Conservation (phyloP, 2,888 invertebrate species). For the Pelosia muscerda region DNA sequence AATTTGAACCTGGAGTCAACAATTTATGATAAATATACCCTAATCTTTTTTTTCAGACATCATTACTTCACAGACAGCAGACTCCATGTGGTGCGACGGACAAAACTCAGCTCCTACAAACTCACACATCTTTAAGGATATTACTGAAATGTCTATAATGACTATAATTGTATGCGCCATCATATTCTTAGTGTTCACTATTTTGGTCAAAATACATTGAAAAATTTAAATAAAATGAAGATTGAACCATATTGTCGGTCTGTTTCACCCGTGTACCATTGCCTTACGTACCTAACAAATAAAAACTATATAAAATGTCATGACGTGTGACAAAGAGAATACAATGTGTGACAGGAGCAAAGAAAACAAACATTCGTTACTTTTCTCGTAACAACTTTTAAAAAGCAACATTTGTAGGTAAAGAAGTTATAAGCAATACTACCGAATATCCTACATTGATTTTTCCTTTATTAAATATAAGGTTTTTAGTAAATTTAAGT, state of each 20-base stretch:
- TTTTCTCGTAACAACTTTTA: too few relatives aligned
- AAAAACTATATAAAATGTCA: neutral
- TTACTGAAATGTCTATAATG: slow-evolving; percentile 57
- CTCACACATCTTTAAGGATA: slow-evolving; percentile 49
- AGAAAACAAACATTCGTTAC: neutral
- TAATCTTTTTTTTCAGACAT: slow-evolving; percentile 9
- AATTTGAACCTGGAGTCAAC: too few relatives aligned
- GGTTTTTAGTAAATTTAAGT: neutral
- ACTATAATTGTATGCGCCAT: slow-evolving; percentile 49
- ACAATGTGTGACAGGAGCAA: neutral
- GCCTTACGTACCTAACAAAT: neutral
- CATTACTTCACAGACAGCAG: neutral
- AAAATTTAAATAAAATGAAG: neutral
- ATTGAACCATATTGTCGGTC: neutral
- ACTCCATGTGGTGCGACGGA: slow-evolving; percentile 5
- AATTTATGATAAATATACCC: neutral
- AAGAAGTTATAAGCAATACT: neutral
- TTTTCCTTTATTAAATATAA: neutral
- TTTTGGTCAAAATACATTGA: slow-evolving; percentile 58
- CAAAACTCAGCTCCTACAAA: slow-evolving; percentile 40
- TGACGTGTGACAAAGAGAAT: too few relatives aligned
- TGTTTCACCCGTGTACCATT: neutral
- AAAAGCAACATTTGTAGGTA: neutral
- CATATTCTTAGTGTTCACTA: slow-evolving; percentile 52
- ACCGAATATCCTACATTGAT: neutral